Evolutionary conservation across 2,797 vertebrate genomes (phyloP), one percentile per base, ranked within the genome.

Genomic region (Chloroceryle amazona): DNA sequence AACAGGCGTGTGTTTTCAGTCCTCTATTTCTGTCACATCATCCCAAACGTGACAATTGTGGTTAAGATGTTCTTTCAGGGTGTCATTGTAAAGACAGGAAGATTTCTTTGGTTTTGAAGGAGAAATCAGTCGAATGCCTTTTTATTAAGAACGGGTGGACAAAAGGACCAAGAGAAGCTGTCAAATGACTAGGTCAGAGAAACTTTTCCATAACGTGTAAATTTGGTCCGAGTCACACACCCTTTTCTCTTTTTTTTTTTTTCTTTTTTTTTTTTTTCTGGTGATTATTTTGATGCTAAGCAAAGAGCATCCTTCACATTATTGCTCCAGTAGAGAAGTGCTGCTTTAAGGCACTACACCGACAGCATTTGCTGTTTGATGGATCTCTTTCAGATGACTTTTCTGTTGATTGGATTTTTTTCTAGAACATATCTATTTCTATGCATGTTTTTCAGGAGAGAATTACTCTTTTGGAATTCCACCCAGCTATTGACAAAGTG

Each of bases 161-260:
- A 51, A 19, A 79, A 89, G 29, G 60, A 13, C 18, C 19, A 44
- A 37, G 23, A 57, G 42, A 49, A 71, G 58, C 11, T n/a, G 7
- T 44, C 8, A 25, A 8, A 41, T 54, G 10, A 12, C 4, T 60
- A 44, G 29, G 31, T 49, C 5, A 0, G 71, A 46, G 39, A 73
- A 20, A 6, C 25, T 74, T 73, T 47, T 65, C 33, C 13, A 1
- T 11, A 23, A 19, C 12, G 28, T 0, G 0, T 76, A 9, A 17
- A 73, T 85, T 58, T 80, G 28, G 22, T 41, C 20, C 6, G 54
- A 22, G 33, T 49, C 12, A 6, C 6, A 7, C 4, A 7, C 25
- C 5, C 55, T 46, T 37, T 70, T 75, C 1, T 4, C 18, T 20
- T 46, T 86, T 93, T 87, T 66, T 13, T 81, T 1, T 4, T 58